Evolutionary conservation across 2,113 vertebrate genomes (phyloP).

Genomic region (Albula glossodonta): DNA sequence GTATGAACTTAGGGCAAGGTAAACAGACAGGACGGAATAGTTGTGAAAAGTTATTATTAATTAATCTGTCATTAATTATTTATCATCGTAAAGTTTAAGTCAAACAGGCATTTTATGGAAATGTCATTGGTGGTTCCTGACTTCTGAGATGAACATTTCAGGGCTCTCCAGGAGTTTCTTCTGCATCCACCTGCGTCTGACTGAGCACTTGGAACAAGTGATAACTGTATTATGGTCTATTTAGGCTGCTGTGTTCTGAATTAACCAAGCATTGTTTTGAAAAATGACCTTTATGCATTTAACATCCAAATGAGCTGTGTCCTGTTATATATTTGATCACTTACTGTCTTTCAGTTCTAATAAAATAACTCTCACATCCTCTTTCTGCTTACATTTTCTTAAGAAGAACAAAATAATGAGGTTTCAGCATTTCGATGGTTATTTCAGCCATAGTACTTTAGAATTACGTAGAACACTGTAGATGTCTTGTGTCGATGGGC

Average conservation of each 20-base stretch:
- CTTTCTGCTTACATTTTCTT: too few species aligned
- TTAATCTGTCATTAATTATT: too few species aligned
- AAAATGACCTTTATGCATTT: background rate
- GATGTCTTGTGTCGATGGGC: background rate
- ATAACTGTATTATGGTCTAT: background rate
- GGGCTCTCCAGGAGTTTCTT: background rate
- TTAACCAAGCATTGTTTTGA: background rate
- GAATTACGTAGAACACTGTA: background rate
- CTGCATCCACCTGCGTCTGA: background rate
- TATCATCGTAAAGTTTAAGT: too few species aligned
- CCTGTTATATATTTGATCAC: too few species aligned
- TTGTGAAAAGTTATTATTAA: too few species aligned
- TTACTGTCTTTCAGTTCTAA: too few species aligned
- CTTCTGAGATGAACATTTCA: background rate
- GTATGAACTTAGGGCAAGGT: background rate
- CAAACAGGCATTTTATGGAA: background rate
- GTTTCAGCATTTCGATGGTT: too few species aligned
- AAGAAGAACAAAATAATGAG: too few species aligned
- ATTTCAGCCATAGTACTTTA: background rate
- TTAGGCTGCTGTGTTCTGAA: background rate
- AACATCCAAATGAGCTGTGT: too few species aligned
- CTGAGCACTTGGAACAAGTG: background rate
- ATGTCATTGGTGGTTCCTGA: background rate
- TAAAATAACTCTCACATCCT: too few species aligned
- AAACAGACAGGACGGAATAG: background rate